Evolutionary conservation across 2,888 invertebrate genomes (phyloP).

Genomic region (Gonocerus acuteangulatus): DNA sequence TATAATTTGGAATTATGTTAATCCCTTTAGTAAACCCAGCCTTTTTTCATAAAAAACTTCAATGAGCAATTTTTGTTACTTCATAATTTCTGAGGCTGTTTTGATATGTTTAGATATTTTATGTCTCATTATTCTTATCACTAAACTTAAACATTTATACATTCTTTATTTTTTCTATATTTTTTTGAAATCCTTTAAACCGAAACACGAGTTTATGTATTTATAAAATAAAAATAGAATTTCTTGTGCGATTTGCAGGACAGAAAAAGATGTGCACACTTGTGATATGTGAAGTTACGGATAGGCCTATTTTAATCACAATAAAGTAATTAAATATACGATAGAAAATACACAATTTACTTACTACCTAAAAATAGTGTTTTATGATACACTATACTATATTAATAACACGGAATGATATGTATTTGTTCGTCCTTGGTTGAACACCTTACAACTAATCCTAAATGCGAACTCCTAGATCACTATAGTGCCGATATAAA

Average conservation of each 20-base stretch:
- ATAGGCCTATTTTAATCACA: conserved; percentile 23
- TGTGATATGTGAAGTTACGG: conserved; percentile 17
- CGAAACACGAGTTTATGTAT: too few species aligned
- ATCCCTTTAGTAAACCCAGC: too few species aligned
- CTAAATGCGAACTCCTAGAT: conserved; percentile 15
- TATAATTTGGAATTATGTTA: too few species aligned
- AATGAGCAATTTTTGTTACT: conserved; percentile 14
- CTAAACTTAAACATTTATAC: neutral
- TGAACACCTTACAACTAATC: conserved; percentile 32
- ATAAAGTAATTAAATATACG: neutral
- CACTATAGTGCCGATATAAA: neutral
- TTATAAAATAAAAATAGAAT: conserved; percentile 12
- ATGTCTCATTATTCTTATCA: neutral
- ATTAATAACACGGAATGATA: conserved; percentile 36
- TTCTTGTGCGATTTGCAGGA: neutral
- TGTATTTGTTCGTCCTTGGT: conserved; percentile 38
- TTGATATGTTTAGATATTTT: conserved; percentile 11
- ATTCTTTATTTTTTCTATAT: neutral
- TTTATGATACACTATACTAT: conserved; percentile 7
- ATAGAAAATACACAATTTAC: conserved; percentile 15
- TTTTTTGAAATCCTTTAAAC: neutral
- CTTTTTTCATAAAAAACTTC: neutral
- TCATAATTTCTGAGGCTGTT: conserved; percentile 1
- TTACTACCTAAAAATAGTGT: conserved; percentile 18
- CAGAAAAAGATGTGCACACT: conserved; percentile 4